A percentile compares a stretch with the other conserved stretches of the same genome.
Conservation (phyloP, 2,113 vertebrate genomes). For the Pleuronectes platessa region DNA sequence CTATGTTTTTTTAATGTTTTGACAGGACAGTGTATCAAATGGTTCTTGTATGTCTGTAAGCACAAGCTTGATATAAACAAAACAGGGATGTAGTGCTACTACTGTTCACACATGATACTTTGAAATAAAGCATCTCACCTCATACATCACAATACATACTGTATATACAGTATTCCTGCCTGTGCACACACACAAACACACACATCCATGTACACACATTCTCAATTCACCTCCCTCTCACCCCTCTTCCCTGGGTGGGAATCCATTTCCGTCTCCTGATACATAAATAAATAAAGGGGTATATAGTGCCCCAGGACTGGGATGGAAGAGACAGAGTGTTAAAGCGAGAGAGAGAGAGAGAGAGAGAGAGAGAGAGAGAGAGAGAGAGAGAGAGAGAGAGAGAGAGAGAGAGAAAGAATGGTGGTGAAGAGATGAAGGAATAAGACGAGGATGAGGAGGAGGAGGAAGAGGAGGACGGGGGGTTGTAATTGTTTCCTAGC, state of each 20-base stretch:
- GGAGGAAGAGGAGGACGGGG: conserved; percentile 8
- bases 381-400: too few relatives aligned
- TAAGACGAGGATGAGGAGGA: conserved; percentile 28
- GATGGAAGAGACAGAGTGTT: conserved; percentile 62
- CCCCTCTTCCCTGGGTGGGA: conserved; percentile 80
- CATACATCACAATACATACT: conserved; percentile 13
- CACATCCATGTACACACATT: conserved; percentile 24
- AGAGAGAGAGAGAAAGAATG: conserved; percentile 25
- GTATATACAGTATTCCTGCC: conserved; percentile 14
- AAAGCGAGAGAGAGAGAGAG: conserved; percentile 41
- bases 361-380: background rate
- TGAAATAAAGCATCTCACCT: background rate
- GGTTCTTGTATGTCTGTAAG: background rate
- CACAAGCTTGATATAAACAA: background rate
- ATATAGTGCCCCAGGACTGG: conserved; percentile 75
- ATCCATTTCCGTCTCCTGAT: conserved; percentile 83
- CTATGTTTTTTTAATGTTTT: background rate
- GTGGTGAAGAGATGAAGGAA: conserved; percentile 43
- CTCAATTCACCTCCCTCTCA: conserved; percentile 73
- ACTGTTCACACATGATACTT: background rate
- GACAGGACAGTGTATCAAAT: background rate
- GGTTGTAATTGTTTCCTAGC: conserved; percentile 76
- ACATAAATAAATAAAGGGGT: conserved; percentile 79
- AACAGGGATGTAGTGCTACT: background rate
- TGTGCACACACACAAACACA: conserved; percentile 11